Evolutionary conservation across 2,113 vertebrate genomes (phyloP).

Genomic region (Percina caprodes): DNA sequence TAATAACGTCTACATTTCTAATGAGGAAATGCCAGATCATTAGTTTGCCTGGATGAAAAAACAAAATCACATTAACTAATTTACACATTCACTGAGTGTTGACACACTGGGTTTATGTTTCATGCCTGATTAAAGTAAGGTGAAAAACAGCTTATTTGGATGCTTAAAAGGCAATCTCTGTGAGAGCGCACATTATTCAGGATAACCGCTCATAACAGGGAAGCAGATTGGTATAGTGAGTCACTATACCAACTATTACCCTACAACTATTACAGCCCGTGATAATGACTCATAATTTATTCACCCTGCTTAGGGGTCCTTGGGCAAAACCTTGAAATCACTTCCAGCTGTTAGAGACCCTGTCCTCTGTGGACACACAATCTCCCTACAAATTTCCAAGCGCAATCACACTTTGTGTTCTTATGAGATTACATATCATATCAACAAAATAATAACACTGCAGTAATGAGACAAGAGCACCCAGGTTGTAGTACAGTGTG

Average conservation of each 20-base stretch:
- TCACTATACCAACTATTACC: no score
- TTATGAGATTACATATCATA: background rate
- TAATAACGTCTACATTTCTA: conserved; percentile 69
- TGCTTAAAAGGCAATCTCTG: conserved; percentile 13
- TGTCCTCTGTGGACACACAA: background rate
- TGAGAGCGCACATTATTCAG: conserved; percentile 19
- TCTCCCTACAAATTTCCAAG: background rate
- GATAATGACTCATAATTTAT: conserved; percentile 33
- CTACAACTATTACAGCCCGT: background rate
- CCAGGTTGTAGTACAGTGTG: background rate
- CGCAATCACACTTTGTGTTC: background rate
- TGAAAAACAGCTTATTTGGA: conserved; percentile 11
- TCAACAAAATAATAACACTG: background rate
- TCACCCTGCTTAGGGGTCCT: conserved; percentile 41
- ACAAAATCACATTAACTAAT: conserved; percentile 19
- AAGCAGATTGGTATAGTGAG: background rate
- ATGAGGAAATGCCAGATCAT: conserved; percentile 49
- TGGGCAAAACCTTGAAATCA: conserved; percentile 33
- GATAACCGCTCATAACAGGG: conserved; percentile 8
- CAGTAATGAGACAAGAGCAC: background rate
- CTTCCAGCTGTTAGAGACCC: conserved; percentile 2
- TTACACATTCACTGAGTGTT: conserved; percentile 20
- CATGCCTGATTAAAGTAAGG: conserved; percentile 10
- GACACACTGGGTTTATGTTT: background rate
- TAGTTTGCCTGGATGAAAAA: conserved; percentile 15